These are phyloP conservation scores for Acromyrmex echinatior DNA, from an alignment of 1,140 invertebrate species.

Conservation along the genomic window DNA sequence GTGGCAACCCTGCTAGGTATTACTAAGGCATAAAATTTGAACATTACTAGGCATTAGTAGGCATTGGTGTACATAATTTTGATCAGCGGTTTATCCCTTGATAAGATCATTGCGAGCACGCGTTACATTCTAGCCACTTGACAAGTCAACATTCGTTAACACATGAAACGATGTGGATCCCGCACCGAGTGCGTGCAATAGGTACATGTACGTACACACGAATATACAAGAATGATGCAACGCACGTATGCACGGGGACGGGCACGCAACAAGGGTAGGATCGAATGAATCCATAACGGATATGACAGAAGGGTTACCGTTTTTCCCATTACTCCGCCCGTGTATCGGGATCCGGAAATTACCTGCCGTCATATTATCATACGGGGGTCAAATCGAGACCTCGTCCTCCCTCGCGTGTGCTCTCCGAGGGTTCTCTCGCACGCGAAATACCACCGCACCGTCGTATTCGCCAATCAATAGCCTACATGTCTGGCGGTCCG, in stretches of 20 bases:
- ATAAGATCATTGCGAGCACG: slow-evolving; percentile 17
- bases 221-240: not conserved
- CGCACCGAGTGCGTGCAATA: slow-evolving; percentile 16
- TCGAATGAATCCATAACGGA: slow-evolving; percentile 75
- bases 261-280: slow-evolving; percentile 50
- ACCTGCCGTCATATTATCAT: slow-evolving; percentile 77
- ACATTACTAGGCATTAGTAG: too few species aligned
- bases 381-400: slow-evolving; percentile 77
- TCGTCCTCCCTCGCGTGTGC: slow-evolving; percentile 24
- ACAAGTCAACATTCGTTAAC: slow-evolving; percentile 51
- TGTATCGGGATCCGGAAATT: slow-evolving; percentile 77
- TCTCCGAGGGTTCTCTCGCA: slow-evolving; percentile 39
- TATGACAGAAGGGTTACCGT: slow-evolving; percentile 77
- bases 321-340: slow-evolving; percentile 74
- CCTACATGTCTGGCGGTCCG: slow-evolving; percentile 69
- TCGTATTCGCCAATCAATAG: slow-evolving; percentile 73
- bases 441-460: slow-evolving; percentile 65
- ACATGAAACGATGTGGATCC: slow-evolving; percentile 39
- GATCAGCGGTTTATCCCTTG: too few species aligned
- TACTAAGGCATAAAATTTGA: too few species aligned
- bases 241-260: not conserved
- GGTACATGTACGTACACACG: not conserved
- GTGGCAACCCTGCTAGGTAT: too few species aligned
- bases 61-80: too few species aligned
- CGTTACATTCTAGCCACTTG: slow-evolving; percentile 18